These are phyloP conservation scores for Perca schrenkii DNA, from an alignment of 2,113 vertebrate species.

Conservation along the genomic window DNA sequence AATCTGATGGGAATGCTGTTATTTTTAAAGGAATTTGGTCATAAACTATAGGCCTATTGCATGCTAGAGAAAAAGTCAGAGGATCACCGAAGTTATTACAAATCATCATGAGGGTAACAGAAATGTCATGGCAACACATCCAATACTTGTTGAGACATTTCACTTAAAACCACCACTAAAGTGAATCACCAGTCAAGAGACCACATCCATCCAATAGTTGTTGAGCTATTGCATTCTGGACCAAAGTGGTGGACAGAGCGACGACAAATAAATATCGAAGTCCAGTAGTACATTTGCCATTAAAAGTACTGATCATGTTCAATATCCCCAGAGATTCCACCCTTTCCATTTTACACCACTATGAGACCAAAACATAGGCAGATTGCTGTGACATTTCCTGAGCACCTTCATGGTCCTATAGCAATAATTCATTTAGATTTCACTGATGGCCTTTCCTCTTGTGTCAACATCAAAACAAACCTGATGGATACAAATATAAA, in stretches of 20 bases:
- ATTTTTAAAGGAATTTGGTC: not conserved
- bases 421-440: not conserved
- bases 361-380: not conserved
- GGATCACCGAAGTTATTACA: not conserved
- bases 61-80: not conserved
- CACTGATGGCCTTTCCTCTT: not conserved
- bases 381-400: not conserved
- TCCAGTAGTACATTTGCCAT: not conserved
- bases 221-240: not conserved
- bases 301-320: not conserved
- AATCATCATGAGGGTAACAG: not conserved
- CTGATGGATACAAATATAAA: not conserved
- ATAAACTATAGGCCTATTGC: not conserved
- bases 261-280: not conserved
- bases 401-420: not conserved
- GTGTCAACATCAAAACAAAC: not conserved
- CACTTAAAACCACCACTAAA: not conserved
- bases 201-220: too few species aligned
- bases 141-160: not conserved
- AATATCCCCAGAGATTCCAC: not conserved
- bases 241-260: not conserved
- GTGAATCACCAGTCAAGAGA: not conserved
- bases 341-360: not conserved
- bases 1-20: not conserved
- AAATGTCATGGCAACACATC: too few species aligned